Percentiles rank a stretch among this genome's conserved stretches.
Evolutionary conservation across 2,888 invertebrate genomes (phyloP).

Genomic region (Campopleginae sp.): DNA sequence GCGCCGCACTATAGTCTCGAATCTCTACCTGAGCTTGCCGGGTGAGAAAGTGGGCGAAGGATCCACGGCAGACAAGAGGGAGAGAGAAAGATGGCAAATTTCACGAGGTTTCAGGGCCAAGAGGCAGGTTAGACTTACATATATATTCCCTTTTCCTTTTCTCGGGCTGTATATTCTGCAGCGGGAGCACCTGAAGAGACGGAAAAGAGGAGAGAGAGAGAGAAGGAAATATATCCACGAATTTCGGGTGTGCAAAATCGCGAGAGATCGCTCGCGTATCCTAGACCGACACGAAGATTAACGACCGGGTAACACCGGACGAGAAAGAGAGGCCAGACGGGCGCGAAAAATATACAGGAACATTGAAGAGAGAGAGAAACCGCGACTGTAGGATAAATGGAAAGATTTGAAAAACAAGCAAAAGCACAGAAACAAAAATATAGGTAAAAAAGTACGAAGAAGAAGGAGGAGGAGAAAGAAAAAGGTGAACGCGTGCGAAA

Average conservation of each 20-base stretch:
- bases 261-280: constrained; percentile 65
- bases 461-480: constrained; percentile 54
- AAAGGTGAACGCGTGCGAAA: constrained; percentile 63
- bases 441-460: constrained; percentile 29
- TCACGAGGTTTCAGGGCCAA: constrained; percentile 26
- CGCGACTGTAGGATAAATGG: constrained; percentile 39
- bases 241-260: constrained; percentile 63
- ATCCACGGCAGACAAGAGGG: constrained; percentile 15
- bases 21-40: constrained; percentile 60
- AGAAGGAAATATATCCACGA: constrained; percentile 38
- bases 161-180: constrained; percentile 33
- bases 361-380: constrained; percentile 39
- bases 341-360: constrained; percentile 51
- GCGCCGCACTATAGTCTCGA: constrained; percentile 48
- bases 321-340: constrained; percentile 43
- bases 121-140: constrained; percentile 48
- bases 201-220: background rate
- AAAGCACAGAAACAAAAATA: constrained; percentile 33
- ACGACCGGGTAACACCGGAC: constrained; percentile 63
- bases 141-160: constrained; percentile 49
- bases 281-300: constrained; percentile 70
- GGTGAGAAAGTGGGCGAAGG: constrained; percentile 41
- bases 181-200: constrained; percentile 22
- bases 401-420: constrained; percentile 37
- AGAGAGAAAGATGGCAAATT: constrained; percentile 18